Evolutionary conservation across 2,113 vertebrate genomes (phyloP).

Genomic region (Sterna hirundo): DNA sequence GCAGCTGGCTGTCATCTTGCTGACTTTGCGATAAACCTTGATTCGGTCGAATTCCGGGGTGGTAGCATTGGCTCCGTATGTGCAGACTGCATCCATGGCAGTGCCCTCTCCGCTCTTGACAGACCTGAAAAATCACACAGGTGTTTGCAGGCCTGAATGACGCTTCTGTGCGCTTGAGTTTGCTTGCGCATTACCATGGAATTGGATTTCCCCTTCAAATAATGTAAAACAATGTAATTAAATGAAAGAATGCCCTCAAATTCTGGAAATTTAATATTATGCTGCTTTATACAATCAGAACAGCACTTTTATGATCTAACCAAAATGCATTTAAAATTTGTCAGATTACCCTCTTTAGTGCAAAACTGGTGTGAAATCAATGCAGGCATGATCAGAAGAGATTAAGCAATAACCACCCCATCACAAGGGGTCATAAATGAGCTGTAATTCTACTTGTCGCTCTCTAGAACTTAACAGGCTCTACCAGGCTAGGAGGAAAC

Average conservation of each 20-base stretch:
- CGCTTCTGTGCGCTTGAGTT: not conserved
- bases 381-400: not conserved
- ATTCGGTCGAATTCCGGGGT: not conserved
- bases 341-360: not conserved
- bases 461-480: not conserved
- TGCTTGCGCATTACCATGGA: not conserved
- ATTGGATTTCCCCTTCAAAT: not conserved
- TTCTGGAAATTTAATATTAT: not conserved
- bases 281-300: not conserved
- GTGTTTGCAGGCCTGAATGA: not conserved
- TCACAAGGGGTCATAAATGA: not conserved
- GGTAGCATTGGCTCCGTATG: not conserved
- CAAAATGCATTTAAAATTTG: not conserved
- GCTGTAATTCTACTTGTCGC: not conserved
- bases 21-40: not conserved
- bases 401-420: too few species aligned
- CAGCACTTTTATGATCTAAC: not conserved
- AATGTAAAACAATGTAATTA: not conserved
- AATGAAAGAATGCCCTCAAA: not conserved
- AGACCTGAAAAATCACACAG: not conserved
- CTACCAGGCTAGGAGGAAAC: not conserved
- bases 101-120: not conserved
- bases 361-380: not conserved
- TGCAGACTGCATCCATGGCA: conserved; percentile 16
- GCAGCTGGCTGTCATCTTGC: not conserved